phyloP scores from a whole-genome alignment of 2,113 vertebrate species.

The Scophthalmus maximus region DNA sequence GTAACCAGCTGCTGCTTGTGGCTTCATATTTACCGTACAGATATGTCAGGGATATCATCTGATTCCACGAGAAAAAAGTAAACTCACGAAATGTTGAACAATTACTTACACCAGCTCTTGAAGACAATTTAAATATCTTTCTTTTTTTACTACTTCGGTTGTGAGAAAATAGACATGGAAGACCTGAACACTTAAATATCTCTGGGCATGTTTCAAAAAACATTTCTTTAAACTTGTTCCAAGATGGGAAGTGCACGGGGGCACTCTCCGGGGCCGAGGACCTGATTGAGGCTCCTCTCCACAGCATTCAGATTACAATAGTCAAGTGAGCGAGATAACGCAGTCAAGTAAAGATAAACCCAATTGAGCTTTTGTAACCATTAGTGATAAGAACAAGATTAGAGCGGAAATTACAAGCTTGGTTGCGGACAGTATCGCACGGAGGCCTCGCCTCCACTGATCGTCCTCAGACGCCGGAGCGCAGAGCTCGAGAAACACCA shows the following conservation, averaged over 20 bases:
- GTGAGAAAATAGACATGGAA: not conserved
- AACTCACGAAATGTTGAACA: not conserved
- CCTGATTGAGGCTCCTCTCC: conserved; percentile 7
- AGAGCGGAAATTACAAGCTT: conserved; percentile 68
- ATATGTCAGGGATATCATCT: not conserved
- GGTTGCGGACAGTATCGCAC: conserved; percentile 26
- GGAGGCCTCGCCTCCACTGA: conserved; percentile 25
- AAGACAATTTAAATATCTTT: not conserved
- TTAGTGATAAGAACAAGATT: conserved; percentile 62
- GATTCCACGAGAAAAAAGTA: not conserved
- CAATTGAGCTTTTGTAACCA: conserved; percentile 38
- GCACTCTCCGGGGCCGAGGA: no score
- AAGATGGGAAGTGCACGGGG: not conserved
- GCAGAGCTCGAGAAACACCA: not conserved
- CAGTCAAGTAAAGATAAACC: conserved; percentile 46
- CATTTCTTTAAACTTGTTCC: not conserved
- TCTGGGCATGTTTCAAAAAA: no score
- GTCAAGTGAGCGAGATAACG: conserved; percentile 50
- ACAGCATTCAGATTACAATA: conserved; percentile 30
- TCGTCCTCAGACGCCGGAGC: not conserved
- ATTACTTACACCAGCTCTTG: not conserved
- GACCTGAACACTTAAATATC: not conserved
- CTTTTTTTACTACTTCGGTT: not conserved
- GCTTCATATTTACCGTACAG: no score
- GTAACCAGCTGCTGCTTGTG: no score